Conservation (phyloP, 2,113 vertebrate species). For the Fulica atra region DNA sequence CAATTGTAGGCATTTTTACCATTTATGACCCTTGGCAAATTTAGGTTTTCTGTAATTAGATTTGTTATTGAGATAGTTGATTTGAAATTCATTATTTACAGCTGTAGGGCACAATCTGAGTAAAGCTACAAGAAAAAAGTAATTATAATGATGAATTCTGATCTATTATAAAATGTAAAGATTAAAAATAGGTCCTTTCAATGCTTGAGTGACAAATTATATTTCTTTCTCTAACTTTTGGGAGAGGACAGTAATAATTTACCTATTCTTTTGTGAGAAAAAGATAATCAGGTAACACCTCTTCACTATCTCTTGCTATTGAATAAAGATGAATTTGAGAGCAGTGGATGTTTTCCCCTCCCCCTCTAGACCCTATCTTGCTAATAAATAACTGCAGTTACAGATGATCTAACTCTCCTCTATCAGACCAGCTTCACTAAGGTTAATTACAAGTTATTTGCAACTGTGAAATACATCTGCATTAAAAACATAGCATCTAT, state of each 20-base stretch:
- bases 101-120: neutral
- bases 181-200: neutral
- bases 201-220: neutral
- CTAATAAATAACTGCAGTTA: neutral
- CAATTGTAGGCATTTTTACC: neutral
- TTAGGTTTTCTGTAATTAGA: slow-evolving; percentile 15
- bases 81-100: neutral
- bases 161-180: neutral
- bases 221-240: neutral
- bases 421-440: neutral
- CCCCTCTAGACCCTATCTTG: no score
- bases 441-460: neutral
- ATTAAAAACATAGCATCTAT: neutral
- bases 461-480: neutral
- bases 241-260: neutral
- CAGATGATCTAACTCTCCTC: neutral
- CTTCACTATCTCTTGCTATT: neutral
- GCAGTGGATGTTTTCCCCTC: neutral
- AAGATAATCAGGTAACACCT: neutral
- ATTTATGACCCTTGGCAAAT: neutral
- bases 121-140: neutral
- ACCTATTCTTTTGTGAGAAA: neutral
- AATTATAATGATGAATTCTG: neutral
- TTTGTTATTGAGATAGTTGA: neutral
- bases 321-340: neutral